These are phyloP conservation scores for Pegoplata infirma DNA, from an alignment of 2,888 invertebrate genomes.

Conservation along the genomic window DNA sequence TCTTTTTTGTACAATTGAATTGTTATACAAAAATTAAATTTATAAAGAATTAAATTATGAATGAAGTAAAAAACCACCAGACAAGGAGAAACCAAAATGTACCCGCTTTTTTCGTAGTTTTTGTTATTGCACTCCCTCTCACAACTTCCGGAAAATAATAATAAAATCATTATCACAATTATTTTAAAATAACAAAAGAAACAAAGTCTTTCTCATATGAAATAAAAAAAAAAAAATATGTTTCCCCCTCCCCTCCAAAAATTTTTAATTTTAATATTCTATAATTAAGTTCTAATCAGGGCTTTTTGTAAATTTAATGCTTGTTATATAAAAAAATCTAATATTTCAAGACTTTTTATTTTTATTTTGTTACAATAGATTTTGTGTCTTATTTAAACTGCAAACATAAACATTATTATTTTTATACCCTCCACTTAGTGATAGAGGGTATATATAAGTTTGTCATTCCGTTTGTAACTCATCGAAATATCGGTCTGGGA, in stretches of 20 bases:
- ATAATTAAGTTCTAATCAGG: not conserved
- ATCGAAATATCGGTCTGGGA: too few relatives aligned
- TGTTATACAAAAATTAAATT: conserved; percentile 57
- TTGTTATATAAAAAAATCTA: not conserved
- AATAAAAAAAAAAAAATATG: too few relatives aligned
- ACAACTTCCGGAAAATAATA: conserved; percentile 36
- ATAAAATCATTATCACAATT: conserved; percentile 1
- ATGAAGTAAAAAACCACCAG: not conserved
- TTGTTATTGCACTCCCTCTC: conserved; percentile 32
- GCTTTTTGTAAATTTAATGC: not conserved
- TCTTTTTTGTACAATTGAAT: conserved; percentile 49
- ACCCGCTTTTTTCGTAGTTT: conserved; percentile 23
- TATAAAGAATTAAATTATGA: conserved; percentile 24
- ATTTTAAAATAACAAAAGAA: not conserved
- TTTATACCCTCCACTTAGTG: too few relatives aligned
- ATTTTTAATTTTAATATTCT: not conserved
- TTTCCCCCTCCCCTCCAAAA: not conserved
- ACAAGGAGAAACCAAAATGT: not conserved
- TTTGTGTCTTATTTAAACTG: conserved; percentile 22
- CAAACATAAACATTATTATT: conserved; percentile 35
- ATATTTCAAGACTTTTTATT: not conserved
- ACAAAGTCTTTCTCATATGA: not conserved
- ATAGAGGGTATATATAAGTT: too few relatives aligned
- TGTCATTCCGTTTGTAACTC: too few relatives aligned
- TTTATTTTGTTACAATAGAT: conserved; percentile 1